Base-by-base conservation (phyloP, 2,888 invertebrate species). In the Ametastegia equiseti region DNA sequence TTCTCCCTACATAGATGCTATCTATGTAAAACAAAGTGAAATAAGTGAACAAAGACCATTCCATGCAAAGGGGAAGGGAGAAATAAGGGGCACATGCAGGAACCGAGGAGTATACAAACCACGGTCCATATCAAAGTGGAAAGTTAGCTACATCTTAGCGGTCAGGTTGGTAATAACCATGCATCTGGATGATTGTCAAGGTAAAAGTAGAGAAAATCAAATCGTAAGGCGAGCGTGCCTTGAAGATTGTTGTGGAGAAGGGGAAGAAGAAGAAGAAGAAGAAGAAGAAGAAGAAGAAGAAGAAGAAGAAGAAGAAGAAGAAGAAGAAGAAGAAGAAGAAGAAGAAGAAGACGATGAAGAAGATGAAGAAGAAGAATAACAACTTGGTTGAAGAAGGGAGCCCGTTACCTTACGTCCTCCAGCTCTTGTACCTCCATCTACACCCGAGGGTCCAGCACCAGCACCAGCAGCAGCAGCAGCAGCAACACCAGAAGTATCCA, bases 171-270 rank as follows among this genome's bases (percentile, higher is more conserved):
- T 71, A 71, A 71, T 71, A 75, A 54, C 75, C 75, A 75, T 75
- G 75, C 75, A 75, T 75, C 75, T 75, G 57, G 75, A 75, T 75
- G 75, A 75, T 75, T 75, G 75, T 75, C 75, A 75, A 75, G 75
- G 30, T 33, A 36, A 47, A 75, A 75, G 19, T 30, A 57, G 50
- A 75, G 54, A 54, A 75, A 54, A 54, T 54, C 36, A 57, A 47
- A 45, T 47, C 54, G n/a, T 11, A 23, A n/a, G 13, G 39, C 75
- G 54, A 75, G 54, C 15, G 33, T 36, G 54, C 75, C 39, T 27
- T 15, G 33, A 11, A 75, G 50, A 75, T n/a, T 15, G 36, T 33
- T 33, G 33, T 33, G 27, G 23, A 45, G 47, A 30, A 15, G 27
- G 15, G 27, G n/a, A 15, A 54, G n/a, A n/a, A 6, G 0, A 15